Evolutionary conservation across 2,888 invertebrate genomes (phyloP).

Genomic region (Melanargia galathea): DNA sequence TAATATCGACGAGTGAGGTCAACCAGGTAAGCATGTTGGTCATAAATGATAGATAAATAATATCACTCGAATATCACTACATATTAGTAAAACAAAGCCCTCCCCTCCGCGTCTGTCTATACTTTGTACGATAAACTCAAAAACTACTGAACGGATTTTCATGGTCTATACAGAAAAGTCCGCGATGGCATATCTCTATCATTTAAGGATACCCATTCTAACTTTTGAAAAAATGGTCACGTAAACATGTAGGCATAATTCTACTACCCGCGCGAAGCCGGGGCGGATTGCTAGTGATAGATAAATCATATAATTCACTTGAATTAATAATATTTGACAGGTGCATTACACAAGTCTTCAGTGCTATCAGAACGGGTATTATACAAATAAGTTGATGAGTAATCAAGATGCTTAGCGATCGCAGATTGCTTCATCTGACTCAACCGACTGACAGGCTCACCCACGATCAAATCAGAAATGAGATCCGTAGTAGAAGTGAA

Average conservation of each 20-base stretch:
- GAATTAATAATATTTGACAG: conserved; percentile 1
- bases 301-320: neutral
- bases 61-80: neutral
- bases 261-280: too few relatives aligned
- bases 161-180: too few relatives aligned
- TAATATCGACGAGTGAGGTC: neutral
- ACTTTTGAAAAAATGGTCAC: too few relatives aligned
- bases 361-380: neutral
- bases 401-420: neutral
- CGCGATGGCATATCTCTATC: too few relatives aligned
- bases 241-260: too few relatives aligned
- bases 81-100: too few relatives aligned
- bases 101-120: too few relatives aligned
- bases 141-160: too few relatives aligned
- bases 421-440: neutral
- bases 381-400: neutral
- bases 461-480: neutral
- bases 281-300: too few relatives aligned
- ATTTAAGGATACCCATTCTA: too few relatives aligned
- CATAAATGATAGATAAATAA: neutral
- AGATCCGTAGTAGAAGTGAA: too few relatives aligned
- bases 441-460: neutral
- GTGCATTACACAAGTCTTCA: neutral
- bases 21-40: neutral
- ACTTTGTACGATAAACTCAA: too few relatives aligned